Percentiles rank a stretch among this genome's conserved stretches.
These are phyloP conservation scores for Strigamia transsilvanica DNA, from an alignment of 2,888 invertebrate genomes.

Conservation along the genomic window DNA sequence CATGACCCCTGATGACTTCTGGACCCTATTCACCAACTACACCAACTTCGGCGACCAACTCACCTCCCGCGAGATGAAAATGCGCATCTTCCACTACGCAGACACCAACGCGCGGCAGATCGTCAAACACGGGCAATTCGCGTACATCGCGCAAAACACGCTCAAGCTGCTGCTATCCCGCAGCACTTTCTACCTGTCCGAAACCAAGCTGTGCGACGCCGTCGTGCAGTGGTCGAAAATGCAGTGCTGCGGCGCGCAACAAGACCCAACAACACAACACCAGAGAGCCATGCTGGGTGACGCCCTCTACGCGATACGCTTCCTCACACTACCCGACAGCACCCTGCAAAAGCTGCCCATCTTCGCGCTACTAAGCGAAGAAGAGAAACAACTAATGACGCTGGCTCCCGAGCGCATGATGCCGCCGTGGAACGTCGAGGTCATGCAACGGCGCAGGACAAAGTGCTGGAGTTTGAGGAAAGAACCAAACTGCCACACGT, in stretches of 20 bases:
- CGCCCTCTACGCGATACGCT: background rate
- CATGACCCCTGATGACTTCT: background rate
- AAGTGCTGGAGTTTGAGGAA: background rate
- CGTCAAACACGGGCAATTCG: background rate
- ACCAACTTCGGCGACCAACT: background rate
- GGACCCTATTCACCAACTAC: background rate
- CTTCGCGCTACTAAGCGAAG: background rate
- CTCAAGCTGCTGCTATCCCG: background rate
- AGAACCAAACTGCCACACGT: background rate
- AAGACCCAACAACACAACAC: background rate
- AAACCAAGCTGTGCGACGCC: background rate
- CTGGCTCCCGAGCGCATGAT: background rate
- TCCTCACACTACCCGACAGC: background rate
- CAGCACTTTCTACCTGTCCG: background rate
- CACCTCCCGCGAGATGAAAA: background rate
- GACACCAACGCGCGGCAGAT: background rate
- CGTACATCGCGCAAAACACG: background rate
- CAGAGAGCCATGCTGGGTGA: background rate
- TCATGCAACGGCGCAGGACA: background rate
- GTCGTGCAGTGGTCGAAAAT: background rate
- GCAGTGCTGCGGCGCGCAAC: background rate
- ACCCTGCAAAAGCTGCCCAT: background rate
- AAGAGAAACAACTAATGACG: background rate
- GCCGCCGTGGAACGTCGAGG: background rate
- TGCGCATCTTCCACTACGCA: background rate